Conservation (phyloP, 35 echinoderm and acorn worm genomes). For the Patiria miniata region DNA sequence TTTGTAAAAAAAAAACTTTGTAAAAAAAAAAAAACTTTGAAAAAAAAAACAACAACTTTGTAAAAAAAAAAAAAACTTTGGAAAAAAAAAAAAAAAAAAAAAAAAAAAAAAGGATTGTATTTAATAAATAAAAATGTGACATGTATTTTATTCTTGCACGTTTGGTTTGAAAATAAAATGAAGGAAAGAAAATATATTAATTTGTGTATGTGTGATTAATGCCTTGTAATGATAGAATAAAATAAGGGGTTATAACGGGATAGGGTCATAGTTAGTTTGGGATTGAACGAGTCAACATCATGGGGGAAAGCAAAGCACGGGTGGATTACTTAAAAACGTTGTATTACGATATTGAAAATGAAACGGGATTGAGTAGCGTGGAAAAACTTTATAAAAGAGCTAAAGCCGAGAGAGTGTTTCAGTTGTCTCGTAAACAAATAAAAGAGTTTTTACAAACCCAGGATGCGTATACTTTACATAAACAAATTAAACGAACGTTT, state of each 20-base stretch:
- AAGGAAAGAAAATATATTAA: too few relatives aligned
- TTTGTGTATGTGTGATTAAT: too few relatives aligned
- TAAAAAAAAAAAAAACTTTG: not conserved
- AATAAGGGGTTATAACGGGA: not conserved
- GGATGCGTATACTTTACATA: slow-evolving; percentile 40
- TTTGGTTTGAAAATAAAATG: too few relatives aligned
- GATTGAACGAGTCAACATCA: not conserved
- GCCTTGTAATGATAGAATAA: too few relatives aligned
- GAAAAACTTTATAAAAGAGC: slow-evolving; percentile 19
- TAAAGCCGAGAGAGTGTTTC: not conserved
- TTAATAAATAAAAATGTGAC: too few relatives aligned
- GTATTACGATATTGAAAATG: slow-evolving; percentile 24
- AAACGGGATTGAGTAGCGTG: slow-evolving; percentile 30
- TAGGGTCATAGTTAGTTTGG: not conserved
- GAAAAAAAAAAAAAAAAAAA: not conserved
- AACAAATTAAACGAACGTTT: not conserved
- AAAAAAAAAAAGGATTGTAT: too few relatives aligned
- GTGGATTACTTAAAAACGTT: slow-evolving; percentile 8
- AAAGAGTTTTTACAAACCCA: not conserved
- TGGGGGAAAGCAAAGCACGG: too few relatives aligned
- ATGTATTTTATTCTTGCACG: too few relatives aligned
- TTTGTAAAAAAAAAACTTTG: too few relatives aligned
- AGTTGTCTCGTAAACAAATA: slow-evolving; percentile 1
- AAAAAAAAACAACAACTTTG: not conserved
- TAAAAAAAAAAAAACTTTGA: not conserved